These are phyloP conservation scores for Perca fluviatilis DNA, from an alignment of 2,113 vertebrate genomes.

Conservation along the genomic window DNA sequence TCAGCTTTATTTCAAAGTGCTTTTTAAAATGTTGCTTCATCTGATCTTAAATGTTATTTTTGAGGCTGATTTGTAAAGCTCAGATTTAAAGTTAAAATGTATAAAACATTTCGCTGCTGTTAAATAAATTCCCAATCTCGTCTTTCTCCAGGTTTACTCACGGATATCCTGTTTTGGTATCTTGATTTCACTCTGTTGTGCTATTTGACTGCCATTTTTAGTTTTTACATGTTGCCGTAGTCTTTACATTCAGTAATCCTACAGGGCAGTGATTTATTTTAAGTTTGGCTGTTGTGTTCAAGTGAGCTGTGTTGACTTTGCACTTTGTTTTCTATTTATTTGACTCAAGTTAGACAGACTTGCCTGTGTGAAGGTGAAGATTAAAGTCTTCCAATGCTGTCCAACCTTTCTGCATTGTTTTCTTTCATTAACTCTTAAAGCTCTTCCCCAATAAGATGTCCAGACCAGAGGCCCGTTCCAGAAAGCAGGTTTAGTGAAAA, in stretches of 20 bases:
- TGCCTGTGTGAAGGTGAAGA: constrained; percentile 5
- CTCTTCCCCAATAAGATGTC: not conserved
- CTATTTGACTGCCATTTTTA: constrained; percentile 9
- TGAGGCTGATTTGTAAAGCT: not conserved
- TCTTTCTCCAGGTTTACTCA: constrained; percentile 33
- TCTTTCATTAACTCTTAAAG: not conserved
- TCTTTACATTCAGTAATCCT: not conserved
- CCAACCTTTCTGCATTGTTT: not conserved
- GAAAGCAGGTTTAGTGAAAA: no score
- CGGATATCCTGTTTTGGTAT: not conserved
- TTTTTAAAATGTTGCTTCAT: no score
- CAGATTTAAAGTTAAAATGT: not conserved
- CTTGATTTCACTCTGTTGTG: not conserved
- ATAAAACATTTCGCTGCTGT: not conserved
- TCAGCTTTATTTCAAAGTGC: not conserved
- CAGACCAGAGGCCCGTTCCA: no score
- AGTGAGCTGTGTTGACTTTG: not conserved
- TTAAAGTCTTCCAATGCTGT: constrained; percentile 16
- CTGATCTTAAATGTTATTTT: no score
- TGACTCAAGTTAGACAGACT: not conserved
- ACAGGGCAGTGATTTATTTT: constrained; percentile 1
- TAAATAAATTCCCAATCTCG: not conserved
- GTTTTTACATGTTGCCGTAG: not conserved
- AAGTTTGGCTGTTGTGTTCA: constrained; percentile 22
- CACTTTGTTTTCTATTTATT: constrained; percentile 16